Evolutionary conservation across 2,797 vertebrate genomes (phyloP).

Genomic region (Neopelma chrysocephalum): DNA sequence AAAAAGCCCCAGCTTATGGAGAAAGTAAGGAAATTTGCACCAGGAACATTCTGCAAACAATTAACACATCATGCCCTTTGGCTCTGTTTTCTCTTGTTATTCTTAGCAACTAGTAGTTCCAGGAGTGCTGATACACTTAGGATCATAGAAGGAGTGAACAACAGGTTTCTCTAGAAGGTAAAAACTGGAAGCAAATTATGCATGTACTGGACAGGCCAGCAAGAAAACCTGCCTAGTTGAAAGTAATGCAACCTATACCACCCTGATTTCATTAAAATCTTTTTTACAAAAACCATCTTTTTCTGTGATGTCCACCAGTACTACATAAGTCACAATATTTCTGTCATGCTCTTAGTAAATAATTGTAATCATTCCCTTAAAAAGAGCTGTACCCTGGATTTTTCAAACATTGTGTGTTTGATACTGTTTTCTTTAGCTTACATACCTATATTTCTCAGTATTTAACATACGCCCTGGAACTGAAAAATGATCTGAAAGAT

Average conservation of each 20-base stretch:
- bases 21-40: not conserved
- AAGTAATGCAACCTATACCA: not conserved
- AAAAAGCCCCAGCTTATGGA: not conserved
- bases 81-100: not conserved
- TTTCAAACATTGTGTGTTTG: not conserved
- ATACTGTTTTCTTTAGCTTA: not conserved
- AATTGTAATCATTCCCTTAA: not conserved
- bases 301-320: not conserved
- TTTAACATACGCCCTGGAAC: not conserved
- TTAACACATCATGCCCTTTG: not conserved
- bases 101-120: constrained; percentile 7
- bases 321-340: not conserved
- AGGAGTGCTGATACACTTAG: not conserved
- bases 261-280: not conserved
- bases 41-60: not conserved
- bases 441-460: not conserved
- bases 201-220: not conserved
- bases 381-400: not conserved
- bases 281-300: not conserved
- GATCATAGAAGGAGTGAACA: not conserved
- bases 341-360: not conserved
- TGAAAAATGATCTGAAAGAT: not conserved
- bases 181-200: not conserved
- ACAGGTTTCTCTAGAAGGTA: not conserved
- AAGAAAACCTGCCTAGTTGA: not conserved